Evolutionary conservation across 2,113 vertebrate species (phyloP).

Genomic region (Eulemur macaco): DNA sequence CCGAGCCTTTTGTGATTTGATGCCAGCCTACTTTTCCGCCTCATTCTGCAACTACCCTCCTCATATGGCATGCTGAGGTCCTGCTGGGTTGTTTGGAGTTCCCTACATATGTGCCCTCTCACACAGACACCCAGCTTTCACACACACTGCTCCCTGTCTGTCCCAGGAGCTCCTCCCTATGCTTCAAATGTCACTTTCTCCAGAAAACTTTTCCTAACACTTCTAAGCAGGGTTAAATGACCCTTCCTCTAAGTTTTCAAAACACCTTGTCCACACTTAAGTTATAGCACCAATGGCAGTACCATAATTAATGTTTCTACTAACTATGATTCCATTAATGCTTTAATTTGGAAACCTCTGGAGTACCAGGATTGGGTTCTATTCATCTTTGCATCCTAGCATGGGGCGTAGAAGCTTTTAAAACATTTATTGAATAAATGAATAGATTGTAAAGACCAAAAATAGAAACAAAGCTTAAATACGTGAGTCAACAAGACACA

Average conservation of each 20-base stretch:
- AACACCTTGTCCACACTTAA: not conserved
- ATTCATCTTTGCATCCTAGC: not conserved
- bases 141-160: not conserved
- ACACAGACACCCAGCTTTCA: not conserved
- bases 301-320: not conserved
- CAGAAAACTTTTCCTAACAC: not conserved
- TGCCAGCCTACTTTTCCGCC: not conserved
- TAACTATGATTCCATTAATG: too few relatives aligned
- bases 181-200: not conserved
- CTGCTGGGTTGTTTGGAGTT: not conserved
- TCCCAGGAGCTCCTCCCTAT: not conserved
- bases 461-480: slow-evolving; percentile 5
- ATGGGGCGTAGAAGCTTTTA: not conserved
- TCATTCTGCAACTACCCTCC: not conserved
- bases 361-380: not conserved
- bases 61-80: not conserved
- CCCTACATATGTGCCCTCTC: not conserved
- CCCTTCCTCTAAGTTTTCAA: not conserved
- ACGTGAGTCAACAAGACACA: not conserved
- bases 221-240: not conserved
- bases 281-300: not conserved
- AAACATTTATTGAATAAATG: not conserved
- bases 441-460: not conserved
- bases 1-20: not conserved
- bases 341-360: not conserved